Evolutionary conservation across 30 jellyfish, hydroid and myxozoan species (phyloP).

Genomic region (Hydractinia echinata): DNA sequence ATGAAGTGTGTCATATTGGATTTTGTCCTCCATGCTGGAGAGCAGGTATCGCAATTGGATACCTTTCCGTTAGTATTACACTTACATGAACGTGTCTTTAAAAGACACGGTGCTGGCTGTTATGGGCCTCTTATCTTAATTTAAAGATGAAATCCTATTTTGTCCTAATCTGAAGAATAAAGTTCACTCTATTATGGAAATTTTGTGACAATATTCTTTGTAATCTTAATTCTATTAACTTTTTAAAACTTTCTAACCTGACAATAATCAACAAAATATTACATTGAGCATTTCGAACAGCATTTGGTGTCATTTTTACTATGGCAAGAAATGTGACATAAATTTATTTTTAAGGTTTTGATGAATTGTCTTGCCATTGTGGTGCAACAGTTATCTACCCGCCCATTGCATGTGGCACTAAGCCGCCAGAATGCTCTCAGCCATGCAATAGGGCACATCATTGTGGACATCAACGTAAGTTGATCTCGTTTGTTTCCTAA

Average conservation of each 20-base stretch:
- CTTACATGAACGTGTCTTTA: too few species aligned
- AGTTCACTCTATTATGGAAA: too few species aligned
- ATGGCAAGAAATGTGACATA: not conserved
- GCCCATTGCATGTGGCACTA: conserved; percentile 96
- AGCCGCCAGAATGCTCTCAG: conserved; percentile 82
- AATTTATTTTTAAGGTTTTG: conserved; percentile 70
- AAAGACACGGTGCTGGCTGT: too few species aligned
- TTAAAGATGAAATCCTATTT: too few species aligned
- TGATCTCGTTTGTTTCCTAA: not conserved
- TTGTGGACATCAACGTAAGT: conserved; percentile 78
- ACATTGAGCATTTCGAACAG: not conserved
- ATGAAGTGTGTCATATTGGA: conserved; percentile 89
- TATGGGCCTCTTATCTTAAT: too few species aligned
- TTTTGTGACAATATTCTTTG: too few species aligned
- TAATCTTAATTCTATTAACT: not conserved
- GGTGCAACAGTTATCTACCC: conserved; percentile 90
- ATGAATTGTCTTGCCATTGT: conserved; percentile 83
- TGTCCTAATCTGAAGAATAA: too few species aligned
- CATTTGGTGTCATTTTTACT: not conserved
- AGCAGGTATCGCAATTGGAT: conserved; percentile 48
- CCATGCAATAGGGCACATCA: conserved; percentile 87
- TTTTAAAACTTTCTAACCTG: not conserved
- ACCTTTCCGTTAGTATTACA: too few species aligned
- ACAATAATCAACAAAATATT: too few species aligned
- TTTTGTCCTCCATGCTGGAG: conserved; percentile 96